These are phyloP conservation scores for Tenualosa thibaudeaui DNA, from an alignment of 2,797 vertebrate species.

Conservation along the genomic window DNA sequence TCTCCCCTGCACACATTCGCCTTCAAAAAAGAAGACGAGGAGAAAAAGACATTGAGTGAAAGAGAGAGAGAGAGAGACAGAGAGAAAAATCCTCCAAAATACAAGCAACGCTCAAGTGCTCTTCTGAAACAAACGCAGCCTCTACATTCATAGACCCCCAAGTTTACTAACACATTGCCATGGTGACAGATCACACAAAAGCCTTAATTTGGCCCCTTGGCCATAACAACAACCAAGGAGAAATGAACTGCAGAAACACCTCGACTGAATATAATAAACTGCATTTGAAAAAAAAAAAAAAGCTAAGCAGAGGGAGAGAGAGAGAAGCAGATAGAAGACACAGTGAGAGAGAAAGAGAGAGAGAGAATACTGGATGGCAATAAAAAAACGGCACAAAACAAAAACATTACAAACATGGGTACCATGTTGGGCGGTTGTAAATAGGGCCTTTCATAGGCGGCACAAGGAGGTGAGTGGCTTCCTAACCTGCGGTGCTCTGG, in stretches of 20 bases:
- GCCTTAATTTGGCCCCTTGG: constrained; percentile 57
- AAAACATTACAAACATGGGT: constrained; percentile 42
- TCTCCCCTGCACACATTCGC: constrained; percentile 31
- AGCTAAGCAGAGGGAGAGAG: neutral
- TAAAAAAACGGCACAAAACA: constrained; percentile 27
- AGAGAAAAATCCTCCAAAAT: constrained; percentile 62
- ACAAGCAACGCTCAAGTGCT: constrained; percentile 63
- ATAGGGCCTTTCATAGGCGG: constrained; percentile 55
- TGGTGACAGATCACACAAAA: constrained; percentile 74
- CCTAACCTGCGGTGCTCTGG: constrained; percentile 54
- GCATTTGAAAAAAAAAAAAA: constrained; percentile 42
- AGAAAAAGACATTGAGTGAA: constrained; percentile 53
- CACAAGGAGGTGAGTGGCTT: constrained; percentile 61
- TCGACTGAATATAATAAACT: constrained; percentile 55
- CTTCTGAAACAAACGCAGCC: constrained; percentile 60
- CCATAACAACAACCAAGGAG: constrained; percentile 58
- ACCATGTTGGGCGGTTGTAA: constrained; percentile 37
- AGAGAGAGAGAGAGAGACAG: neutral
- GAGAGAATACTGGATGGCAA: neutral
- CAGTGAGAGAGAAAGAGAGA: constrained; percentile 38
- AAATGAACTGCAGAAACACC: constrained; percentile 59
- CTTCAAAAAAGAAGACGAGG: constrained; percentile 36
- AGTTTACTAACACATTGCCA: constrained; percentile 78
- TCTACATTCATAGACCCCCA: constrained; percentile 63
- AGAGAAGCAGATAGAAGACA: neutral